Evolutionary conservation across 2,888 invertebrate genomes (phyloP).

Genomic region (Rhamnusium bicolor): DNA sequence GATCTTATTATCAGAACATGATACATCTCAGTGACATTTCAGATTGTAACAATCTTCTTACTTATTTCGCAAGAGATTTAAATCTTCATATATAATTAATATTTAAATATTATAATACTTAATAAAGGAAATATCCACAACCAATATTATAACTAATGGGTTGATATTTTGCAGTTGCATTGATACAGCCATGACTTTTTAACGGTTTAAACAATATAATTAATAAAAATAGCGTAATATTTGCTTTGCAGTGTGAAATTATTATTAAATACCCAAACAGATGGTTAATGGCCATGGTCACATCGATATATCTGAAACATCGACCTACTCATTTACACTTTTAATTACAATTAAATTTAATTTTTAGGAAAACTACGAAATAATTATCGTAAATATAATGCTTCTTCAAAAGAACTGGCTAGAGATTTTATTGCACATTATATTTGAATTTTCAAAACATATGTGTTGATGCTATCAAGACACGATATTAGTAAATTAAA

Average conservation of each 20-base stretch:
- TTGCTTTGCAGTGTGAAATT: not conserved
- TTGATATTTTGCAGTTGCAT: slow-evolving; percentile 9
- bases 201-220: not conserved
- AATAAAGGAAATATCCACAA: not conserved
- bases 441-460: too few relatives aligned
- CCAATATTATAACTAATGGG: not conserved
- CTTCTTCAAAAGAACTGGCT: too few relatives aligned
- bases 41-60: not conserved
- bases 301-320: slow-evolving; percentile 2
- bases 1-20: not conserved
- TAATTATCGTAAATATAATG: too few relatives aligned
- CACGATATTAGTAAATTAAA: too few relatives aligned
- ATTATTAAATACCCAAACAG: not conserved
- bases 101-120: slow-evolving; percentile 4
- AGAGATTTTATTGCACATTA: too few relatives aligned
- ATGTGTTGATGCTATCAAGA: too few relatives aligned
- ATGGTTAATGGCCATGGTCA: not conserved
- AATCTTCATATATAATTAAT: not conserved
- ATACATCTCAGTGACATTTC: not conserved
- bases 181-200: slow-evolving; percentile 6
- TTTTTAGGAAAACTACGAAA: too few relatives aligned
- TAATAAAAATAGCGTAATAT: not conserved
- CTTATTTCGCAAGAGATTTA: not conserved
- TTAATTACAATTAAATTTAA: not conserved
- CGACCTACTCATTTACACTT: not conserved